phyloP scores from a whole-genome alignment of 30 jellyfish, hydroid and myxozoan species.

The Turritopsis rubra region DNA sequence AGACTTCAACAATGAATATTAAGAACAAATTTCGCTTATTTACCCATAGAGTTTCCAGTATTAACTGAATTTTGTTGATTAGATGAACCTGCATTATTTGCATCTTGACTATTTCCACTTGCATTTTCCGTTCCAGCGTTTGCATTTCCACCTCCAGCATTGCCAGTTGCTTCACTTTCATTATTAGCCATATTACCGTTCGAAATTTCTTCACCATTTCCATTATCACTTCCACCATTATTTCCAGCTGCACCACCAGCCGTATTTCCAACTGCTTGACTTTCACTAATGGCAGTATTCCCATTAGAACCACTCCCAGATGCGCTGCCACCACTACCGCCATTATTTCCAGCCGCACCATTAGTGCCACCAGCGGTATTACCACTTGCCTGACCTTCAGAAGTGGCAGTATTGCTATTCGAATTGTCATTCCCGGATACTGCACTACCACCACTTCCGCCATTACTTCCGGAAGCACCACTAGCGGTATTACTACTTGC shows the following conservation, averaged over 20 bases:
- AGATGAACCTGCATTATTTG: background rate
- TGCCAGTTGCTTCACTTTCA: background rate
- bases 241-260: conserved; percentile 33
- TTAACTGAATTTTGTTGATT: background rate
- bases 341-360: conserved; percentile 31
- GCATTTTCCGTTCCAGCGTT: background rate
- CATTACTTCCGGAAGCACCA: background rate
- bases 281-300: conserved; percentile 40
- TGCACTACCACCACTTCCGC: conserved; percentile 19
- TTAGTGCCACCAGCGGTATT: conserved; percentile 63
- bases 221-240: conserved; percentile 40
- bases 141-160: background rate
- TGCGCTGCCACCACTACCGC: conserved; percentile 37
- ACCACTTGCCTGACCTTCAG: conserved; percentile 33
- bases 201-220: background rate
- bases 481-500: background rate
- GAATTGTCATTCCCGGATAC: conserved; percentile 60
- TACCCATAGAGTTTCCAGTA: background rate
- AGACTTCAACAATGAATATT: background rate
- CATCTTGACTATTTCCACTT: background rate
- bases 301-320: conserved; percentile 55
- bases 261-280: conserved; percentile 43
- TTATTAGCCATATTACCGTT: background rate
- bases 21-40: background rate
- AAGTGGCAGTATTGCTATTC: conserved; percentile 34